These are phyloP conservation scores for Haplochromis burtoni DNA, from an alignment of 2,113 vertebrate species.

Conservation along the genomic window DNA sequence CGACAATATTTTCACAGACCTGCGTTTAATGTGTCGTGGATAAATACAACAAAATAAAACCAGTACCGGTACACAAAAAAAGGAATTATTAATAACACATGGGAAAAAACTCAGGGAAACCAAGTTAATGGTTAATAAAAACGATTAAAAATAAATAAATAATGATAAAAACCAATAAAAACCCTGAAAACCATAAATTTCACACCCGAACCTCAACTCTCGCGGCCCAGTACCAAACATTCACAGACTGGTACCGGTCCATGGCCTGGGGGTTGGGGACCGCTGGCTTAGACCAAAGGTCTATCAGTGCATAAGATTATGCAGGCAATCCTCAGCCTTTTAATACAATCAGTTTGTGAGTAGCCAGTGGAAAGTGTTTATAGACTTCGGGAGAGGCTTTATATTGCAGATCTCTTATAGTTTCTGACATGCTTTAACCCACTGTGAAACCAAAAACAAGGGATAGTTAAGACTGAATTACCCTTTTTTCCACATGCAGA, in stretches of 20 bases:
- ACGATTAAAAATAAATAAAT: too few species aligned
- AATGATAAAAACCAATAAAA: too few species aligned
- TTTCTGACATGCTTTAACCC: neutral
- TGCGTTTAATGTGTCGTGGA: neutral
- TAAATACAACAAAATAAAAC: neutral
- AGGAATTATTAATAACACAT: too few species aligned
- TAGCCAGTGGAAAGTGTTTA: neutral
- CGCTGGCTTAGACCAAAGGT: neutral
- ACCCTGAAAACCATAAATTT: neutral
- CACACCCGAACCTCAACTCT: neutral
- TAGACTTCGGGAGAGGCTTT: neutral
- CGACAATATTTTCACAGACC: neutral
- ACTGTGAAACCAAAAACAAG: neutral
- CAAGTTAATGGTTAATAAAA: too few species aligned
- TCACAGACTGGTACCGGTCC: neutral
- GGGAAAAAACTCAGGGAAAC: too few species aligned
- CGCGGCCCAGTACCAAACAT: neutral
- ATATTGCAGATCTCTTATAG: neutral
- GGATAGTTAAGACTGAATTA: neutral
- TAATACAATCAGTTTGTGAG: neutral
- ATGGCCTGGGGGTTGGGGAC: neutral
- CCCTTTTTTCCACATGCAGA: neutral
- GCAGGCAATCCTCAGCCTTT: neutral
- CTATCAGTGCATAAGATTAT: neutral
- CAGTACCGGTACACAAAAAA: too few species aligned